These are phyloP conservation scores for Tinamus major DNA, from an alignment of 2,797 vertebrate genomes.

Conservation along the genomic window DNA sequence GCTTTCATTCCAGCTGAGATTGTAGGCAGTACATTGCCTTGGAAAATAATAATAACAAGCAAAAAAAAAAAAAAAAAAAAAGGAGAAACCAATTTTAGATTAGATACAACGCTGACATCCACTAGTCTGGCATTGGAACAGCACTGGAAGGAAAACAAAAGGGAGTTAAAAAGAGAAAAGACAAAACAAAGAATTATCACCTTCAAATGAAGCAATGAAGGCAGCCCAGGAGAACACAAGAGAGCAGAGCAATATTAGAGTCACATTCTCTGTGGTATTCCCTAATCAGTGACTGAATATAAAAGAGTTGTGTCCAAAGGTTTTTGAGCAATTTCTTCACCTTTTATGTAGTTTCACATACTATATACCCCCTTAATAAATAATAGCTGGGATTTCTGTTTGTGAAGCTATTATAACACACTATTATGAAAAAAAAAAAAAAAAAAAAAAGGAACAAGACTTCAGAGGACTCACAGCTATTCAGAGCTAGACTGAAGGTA, in stretches of 20 bases:
- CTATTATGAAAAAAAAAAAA: neutral
- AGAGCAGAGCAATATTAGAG: neutral
- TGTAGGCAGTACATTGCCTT: constrained; percentile 11
- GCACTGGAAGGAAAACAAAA: neutral
- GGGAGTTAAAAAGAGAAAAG: neutral
- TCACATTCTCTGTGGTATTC: neutral
- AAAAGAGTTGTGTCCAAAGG: neutral
- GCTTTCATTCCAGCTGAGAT: constrained; percentile 34
- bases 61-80: neutral
- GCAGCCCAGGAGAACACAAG: neutral
- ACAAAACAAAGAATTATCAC: neutral
- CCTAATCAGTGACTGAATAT: neutral
- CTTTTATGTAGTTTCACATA: neutral
- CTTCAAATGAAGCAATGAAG: neutral
- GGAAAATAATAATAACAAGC: neutral
- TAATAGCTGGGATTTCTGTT: neutral
- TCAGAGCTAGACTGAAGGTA: neutral
- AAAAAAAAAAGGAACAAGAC: neutral
- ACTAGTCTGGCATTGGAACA: neutral
- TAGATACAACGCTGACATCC: neutral
- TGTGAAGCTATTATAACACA: neutral
- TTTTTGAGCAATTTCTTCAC: neutral
- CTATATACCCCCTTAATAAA: neutral
- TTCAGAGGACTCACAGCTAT: neutral
- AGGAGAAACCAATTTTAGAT: neutral